A percentile compares a stretch with the other conserved stretches of the same genome.
phyloP scores from a whole-genome alignment of 2,888 invertebrate species.

The Idaea aversata region DNA sequence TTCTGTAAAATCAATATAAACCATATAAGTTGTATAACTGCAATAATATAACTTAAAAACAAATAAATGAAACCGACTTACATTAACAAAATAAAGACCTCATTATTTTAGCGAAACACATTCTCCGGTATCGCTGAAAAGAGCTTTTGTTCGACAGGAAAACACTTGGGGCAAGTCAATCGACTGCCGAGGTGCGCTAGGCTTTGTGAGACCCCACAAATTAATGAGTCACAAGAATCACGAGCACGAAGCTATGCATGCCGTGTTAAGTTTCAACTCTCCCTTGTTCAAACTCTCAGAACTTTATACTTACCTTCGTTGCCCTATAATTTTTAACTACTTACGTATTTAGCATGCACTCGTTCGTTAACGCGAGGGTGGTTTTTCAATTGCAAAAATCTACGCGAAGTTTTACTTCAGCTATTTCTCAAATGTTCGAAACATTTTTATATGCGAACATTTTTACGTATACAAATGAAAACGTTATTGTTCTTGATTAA shows the following conservation, averaged over 20 bases:
- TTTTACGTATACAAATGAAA: background rate
- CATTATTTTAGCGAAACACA: slow-evolving; percentile 71
- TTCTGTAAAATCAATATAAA: background rate
- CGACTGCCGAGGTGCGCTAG: slow-evolving; percentile 49
- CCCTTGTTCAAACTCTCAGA: slow-evolving; percentile 39
- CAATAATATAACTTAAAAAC: slow-evolving; percentile 15
- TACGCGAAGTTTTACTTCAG: background rate
- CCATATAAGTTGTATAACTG: background rate
- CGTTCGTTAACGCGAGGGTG: background rate
- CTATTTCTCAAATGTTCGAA: background rate
- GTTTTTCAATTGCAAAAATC: background rate
- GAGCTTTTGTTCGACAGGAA: slow-evolving; percentile 70
- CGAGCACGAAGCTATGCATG: slow-evolving; percentile 40
- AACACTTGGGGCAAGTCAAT: slow-evolving; percentile 75
- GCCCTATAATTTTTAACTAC: background rate
- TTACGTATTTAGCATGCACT: background rate
- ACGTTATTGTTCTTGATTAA: background rate
- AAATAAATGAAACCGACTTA: slow-evolving; percentile 36
- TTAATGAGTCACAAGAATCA: slow-evolving; percentile 61
- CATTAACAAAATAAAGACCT: slow-evolving; percentile 66
- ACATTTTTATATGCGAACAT: background rate
- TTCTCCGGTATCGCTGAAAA: slow-evolving; percentile 61
- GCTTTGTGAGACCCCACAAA: slow-evolving; percentile 68
- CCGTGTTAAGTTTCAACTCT: slow-evolving; percentile 55
- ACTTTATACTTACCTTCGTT: slow-evolving; percentile 12